These are phyloP conservation scores for Drosophila cracens DNA, from an alignment of 2,888 invertebrate genomes.

Conservation along the genomic window DNA sequence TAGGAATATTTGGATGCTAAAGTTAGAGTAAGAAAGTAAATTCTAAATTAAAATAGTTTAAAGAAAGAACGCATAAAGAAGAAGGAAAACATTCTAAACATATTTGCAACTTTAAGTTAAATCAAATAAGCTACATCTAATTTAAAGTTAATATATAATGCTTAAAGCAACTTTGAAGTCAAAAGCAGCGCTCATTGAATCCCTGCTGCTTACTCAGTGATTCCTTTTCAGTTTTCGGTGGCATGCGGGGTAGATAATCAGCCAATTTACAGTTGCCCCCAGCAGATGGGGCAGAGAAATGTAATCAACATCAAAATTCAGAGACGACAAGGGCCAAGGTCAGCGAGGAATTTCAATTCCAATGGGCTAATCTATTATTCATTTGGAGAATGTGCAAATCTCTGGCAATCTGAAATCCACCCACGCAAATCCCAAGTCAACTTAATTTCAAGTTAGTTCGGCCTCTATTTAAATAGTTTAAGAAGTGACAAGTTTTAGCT, in stretches of 20 bases:
- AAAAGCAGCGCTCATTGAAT: constrained; percentile 11
- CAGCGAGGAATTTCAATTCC: constrained; percentile 64
- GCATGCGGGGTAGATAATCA: constrained; percentile 41
- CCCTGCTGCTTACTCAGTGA: not conserved
- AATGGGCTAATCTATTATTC: constrained; percentile 67
- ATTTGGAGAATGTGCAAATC: constrained; percentile 17
- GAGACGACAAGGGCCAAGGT: constrained; percentile 61
- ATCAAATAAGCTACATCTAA: not conserved
- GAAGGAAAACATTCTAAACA: not conserved
- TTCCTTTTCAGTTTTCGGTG: not conserved
- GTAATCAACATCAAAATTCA: constrained; percentile 67
- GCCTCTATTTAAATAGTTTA: not conserved
- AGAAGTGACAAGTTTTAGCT: constrained; percentile 48
- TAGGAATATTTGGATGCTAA: not conserved
- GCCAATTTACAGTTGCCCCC: constrained; percentile 56
- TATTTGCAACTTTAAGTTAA: not conserved
- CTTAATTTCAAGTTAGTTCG: constrained; percentile 37
- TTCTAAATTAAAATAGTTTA: not conserved
- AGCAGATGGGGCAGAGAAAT: constrained; percentile 23
- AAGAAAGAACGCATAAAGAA: not conserved
- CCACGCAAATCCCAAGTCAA: constrained; percentile 30
- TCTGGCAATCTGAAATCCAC: not conserved
- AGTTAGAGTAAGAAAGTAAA: not conserved
- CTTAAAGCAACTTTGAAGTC: not conserved
- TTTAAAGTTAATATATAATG: constrained; percentile 11